Conservation (phyloP, 2,113 vertebrate genomes). For the Malurus melanocephalus region DNA sequence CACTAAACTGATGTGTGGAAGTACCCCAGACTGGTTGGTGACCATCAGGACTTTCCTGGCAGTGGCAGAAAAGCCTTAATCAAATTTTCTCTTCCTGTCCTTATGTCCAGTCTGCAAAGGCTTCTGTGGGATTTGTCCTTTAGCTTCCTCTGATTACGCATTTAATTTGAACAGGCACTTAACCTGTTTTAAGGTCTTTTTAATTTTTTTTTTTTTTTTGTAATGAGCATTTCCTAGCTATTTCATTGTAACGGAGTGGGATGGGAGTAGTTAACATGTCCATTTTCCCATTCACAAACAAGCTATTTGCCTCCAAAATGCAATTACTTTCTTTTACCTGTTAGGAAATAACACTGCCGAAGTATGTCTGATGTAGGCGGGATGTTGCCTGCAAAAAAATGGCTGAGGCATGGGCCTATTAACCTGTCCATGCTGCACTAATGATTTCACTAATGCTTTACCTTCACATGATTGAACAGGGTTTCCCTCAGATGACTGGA, state of each 20-base stretch:
- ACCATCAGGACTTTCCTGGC: background rate
- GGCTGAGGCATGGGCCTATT: constrained; percentile 27
- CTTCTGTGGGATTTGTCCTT: background rate
- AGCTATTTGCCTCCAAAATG: background rate
- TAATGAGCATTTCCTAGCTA: background rate
- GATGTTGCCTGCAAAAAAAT: constrained; percentile 36
- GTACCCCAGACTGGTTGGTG: background rate
- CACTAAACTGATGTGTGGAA: accelerated
- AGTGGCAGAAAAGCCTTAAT: background rate
- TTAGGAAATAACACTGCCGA: constrained; percentile 8
- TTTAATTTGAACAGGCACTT: background rate
- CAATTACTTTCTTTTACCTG: constrained; percentile 22
- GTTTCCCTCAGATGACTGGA: constrained; percentile 50
- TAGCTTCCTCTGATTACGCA: background rate
- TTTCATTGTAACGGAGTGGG: constrained; percentile 11
- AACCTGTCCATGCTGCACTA: constrained; percentile 41
- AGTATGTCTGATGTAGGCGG: background rate
- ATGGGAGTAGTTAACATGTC: background rate
- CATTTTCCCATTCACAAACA: constrained; percentile 29
- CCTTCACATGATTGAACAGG: constrained; percentile 20
- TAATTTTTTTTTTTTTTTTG: background rate
- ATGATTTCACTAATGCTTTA: constrained; percentile 45
- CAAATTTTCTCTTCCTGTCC: background rate
- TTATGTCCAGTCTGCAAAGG: background rate
- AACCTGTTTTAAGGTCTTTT: background rate